Conservation (phyloP, 2,888 invertebrate species). For the Heteromyza rotundicornis region DNA sequence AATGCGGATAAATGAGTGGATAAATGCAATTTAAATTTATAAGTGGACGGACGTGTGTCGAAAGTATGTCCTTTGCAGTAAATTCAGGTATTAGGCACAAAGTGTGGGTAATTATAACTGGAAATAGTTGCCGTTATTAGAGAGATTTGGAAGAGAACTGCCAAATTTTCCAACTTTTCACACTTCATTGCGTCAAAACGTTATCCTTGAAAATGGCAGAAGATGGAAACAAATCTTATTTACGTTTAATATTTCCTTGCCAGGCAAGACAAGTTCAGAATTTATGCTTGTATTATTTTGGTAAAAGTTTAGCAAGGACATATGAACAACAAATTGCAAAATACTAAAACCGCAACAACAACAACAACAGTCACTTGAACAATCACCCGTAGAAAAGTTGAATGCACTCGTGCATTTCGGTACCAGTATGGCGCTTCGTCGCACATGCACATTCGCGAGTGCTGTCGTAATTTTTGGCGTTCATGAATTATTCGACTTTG, state of each 20-base stretch:
- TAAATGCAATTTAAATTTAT: too few species aligned
- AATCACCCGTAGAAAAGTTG: neutral
- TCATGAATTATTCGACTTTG: constrained; percentile 7
- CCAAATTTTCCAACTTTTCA: neutral
- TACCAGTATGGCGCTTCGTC: neutral
- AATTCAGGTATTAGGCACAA: too few species aligned
- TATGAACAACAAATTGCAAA: too few species aligned
- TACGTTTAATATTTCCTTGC: too few species aligned
- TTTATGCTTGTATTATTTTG: neutral
- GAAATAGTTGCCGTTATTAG: too few species aligned
- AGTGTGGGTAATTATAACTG: too few species aligned
- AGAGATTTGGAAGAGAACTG: too few species aligned
- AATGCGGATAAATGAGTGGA: too few species aligned
- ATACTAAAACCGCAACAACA: too few species aligned
- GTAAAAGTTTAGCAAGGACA: neutral
- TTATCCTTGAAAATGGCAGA: neutral
- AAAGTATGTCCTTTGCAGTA: too few species aligned
- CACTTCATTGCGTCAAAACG: neutral
- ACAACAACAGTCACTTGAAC: neutral
- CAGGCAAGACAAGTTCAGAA: neutral
- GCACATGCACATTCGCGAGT: neutral
- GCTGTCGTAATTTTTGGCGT: neutral
- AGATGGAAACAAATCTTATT: too few species aligned
- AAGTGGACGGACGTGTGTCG: too few species aligned
- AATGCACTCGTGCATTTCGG: neutral